Percentiles rank a stretch among this genome's conserved stretches.
phyloP scores from a whole-genome alignment of 2,888 invertebrate genomes.

The Ectropis crepuscularia region DNA sequence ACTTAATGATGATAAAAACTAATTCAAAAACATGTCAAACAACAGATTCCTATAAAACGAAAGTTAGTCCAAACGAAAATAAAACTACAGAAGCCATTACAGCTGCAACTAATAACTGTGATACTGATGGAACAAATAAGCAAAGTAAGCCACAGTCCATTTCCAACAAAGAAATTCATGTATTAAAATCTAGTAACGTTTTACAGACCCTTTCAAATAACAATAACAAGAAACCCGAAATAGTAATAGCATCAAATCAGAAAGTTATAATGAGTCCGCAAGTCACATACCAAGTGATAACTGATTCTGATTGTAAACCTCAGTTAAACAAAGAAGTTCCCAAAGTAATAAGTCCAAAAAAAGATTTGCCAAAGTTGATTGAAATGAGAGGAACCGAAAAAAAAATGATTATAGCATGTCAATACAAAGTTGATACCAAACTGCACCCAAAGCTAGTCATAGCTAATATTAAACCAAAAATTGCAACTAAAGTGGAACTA shows the following conservation, averaged over 20 bases:
- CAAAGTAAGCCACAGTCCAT: constrained; percentile 46
- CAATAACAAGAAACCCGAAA: constrained; percentile 56
- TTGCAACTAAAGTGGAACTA: constrained; percentile 60
- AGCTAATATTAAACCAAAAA: constrained; percentile 66
- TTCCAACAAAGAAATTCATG: constrained; percentile 63
- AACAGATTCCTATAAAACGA: constrained; percentile 53
- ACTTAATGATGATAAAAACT: constrained; percentile 78
- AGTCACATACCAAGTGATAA: constrained; percentile 72
- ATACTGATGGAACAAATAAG: constrained; percentile 43
- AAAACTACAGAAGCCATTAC: constrained; percentile 46
- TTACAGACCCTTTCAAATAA: constrained; percentile 63
- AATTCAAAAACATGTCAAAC: constrained; percentile 59
- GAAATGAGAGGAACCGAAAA: constrained; percentile 67
- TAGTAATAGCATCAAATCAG: constrained; percentile 62
- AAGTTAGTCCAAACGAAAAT: constrained; percentile 60
- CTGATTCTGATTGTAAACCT: constrained; percentile 62
- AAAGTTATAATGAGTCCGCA: constrained; percentile 73
- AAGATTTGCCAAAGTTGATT: constrained; percentile 56
- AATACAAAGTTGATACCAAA: constrained; percentile 73
- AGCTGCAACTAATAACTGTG: constrained; percentile 33
- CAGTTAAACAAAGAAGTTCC: constrained; percentile 54
- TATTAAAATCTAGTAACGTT: constrained; percentile 64
- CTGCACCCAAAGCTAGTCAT: constrained; percentile 72
- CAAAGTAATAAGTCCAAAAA: constrained; percentile 55
- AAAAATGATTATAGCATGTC: constrained; percentile 64